Evolutionary conservation across 2,888 invertebrate species (phyloP).

Genomic region (Synergus itoensis): DNA sequence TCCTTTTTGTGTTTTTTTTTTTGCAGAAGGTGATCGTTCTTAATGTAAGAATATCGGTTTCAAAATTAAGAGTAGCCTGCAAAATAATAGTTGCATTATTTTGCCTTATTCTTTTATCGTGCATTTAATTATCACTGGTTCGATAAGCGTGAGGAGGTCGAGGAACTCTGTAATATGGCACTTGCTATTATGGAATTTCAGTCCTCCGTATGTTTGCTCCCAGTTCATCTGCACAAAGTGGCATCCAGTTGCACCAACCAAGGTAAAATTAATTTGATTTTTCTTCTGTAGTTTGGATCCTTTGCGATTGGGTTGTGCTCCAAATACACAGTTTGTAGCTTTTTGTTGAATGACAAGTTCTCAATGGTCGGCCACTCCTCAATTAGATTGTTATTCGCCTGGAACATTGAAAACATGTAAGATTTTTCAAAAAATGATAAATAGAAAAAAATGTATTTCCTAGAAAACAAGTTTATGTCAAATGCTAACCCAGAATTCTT

Average conservation of each 20-base stretch:
- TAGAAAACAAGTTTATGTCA: neutral
- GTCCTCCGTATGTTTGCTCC: neutral
- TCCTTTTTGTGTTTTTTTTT: neutral
- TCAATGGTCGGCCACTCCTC: slow-evolving; percentile 92
- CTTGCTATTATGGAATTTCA: slow-evolving; percentile 45
- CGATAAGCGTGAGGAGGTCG: neutral
- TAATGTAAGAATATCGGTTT: slow-evolving; percentile 27
- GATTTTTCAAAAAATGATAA: slow-evolving; percentile 13
- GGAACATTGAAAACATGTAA: slow-evolving; percentile 61
- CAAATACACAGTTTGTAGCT: slow-evolving; percentile 91
- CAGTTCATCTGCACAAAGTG: slow-evolving; percentile 88
- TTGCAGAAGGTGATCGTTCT: neutral
- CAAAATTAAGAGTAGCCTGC: neutral
- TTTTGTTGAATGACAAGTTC: slow-evolving; percentile 83
- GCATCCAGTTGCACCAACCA: slow-evolving; percentile 96
- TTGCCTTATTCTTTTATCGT: neutral
- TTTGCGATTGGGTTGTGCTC: slow-evolving; percentile 94
- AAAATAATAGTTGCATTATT: neutral
- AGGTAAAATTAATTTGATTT: slow-evolving; percentile 92
- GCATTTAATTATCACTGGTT: neutral
- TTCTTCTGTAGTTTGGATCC: slow-evolving; percentile 93
- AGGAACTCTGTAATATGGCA: neutral
- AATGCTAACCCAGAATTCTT: slow-evolving; percentile 94
- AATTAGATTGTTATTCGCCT: slow-evolving; percentile 95
- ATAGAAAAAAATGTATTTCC: slow-evolving; percentile 16